These are phyloP conservation scores for Aldrovandia affinis DNA, from an alignment of 2,797 vertebrate genomes.

Conservation along the genomic window DNA sequence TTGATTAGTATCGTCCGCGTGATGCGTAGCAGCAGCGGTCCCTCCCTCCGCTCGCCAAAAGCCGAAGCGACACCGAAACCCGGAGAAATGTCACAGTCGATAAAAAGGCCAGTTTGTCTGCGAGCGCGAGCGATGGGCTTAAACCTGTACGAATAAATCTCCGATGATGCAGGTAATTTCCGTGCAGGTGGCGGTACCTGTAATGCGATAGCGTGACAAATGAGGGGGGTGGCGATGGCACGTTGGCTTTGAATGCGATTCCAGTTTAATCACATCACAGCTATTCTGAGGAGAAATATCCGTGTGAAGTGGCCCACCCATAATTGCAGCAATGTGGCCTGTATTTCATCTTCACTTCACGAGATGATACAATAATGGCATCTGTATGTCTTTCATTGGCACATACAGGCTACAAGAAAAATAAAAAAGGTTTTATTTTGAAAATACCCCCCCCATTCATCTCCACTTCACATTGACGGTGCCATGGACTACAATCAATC, in stretches of 20 bases:
- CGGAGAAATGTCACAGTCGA: background rate
- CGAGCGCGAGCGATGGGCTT: background rate
- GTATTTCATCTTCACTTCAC: background rate
- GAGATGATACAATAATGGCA: background rate
- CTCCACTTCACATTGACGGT: background rate
- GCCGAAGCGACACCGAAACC: background rate
- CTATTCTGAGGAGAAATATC: background rate
- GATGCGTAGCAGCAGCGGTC: background rate
- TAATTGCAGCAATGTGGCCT: background rate
- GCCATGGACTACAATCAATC: background rate
- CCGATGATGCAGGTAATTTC: background rate
- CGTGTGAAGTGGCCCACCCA: background rate
- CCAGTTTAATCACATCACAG: conserved; percentile 5
- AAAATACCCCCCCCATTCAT: too few relatives aligned
- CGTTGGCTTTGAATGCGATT: background rate
- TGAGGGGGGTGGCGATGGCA: background rate
- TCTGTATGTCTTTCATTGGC: background rate
- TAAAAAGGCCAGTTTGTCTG: background rate
- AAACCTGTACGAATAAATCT: conserved; percentile 17
- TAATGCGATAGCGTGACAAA: background rate
- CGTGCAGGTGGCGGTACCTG: background rate
- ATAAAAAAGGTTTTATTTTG: background rate
- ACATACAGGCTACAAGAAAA: background rate
- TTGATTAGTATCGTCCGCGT: conserved; percentile 2
- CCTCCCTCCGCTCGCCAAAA: background rate